phyloP scores from a whole-genome alignment of 53 echinoderm and acorn worm species.

The Paracentrotus lividus region DNA sequence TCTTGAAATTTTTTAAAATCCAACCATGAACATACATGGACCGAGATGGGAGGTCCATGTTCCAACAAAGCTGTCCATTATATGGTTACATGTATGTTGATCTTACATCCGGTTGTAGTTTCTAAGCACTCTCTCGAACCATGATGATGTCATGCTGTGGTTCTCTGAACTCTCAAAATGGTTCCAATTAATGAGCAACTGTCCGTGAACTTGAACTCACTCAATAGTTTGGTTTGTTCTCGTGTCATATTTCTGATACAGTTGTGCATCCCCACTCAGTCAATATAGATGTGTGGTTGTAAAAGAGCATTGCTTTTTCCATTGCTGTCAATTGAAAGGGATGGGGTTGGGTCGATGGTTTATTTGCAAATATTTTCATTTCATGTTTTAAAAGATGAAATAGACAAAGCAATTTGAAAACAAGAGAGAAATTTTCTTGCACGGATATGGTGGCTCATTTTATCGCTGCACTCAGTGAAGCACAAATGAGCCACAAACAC shows the following conservation, averaged over 20 bases:
- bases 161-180: constrained; percentile 8
- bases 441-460: too few species aligned
- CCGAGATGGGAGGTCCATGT: too few species aligned
- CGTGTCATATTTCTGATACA: not conserved
- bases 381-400: not conserved
- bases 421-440: too few species aligned
- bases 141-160: constrained; percentile 3
- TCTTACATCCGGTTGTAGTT: not conserved
- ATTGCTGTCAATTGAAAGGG: not conserved
- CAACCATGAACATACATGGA: too few species aligned
- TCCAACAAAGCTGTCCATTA: not conserved
- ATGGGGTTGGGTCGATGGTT: not conserved
- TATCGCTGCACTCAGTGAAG: not conserved
- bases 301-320: not conserved
- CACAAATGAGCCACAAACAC: too few species aligned
- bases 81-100: not conserved
- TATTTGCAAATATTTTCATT: not conserved
- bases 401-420: not conserved
- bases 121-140: not conserved
- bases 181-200: constrained; percentile 10
- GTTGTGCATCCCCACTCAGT: not conserved
- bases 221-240: not conserved
- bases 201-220: constrained; percentile 23
- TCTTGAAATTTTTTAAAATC: too few species aligned
- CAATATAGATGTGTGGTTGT: not conserved